These are phyloP conservation scores for Siniperca scherzeri DNA, from an alignment of 2,797 vertebrate genomes.

Conservation along the genomic window DNA sequence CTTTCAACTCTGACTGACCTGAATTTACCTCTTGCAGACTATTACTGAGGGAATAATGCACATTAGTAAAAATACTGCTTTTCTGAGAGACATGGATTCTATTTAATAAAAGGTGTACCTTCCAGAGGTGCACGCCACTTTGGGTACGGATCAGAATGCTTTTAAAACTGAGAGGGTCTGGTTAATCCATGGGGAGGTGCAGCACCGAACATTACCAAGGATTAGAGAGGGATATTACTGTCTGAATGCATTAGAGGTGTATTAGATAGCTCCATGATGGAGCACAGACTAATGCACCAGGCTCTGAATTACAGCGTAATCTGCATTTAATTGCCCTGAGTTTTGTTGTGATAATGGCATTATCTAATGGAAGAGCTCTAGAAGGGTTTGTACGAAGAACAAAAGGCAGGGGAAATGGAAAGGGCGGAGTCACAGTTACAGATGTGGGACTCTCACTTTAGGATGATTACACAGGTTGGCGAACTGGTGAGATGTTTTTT, in stretches of 20 bases:
- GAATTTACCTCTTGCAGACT: conserved; percentile 3
- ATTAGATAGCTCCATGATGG: conserved; percentile 80
- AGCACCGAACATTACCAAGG: conserved; percentile 77
- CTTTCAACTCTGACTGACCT: conserved; percentile 18
- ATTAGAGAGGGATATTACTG: conserved; percentile 82
- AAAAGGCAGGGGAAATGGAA: conserved; percentile 61
- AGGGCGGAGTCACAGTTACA: conserved; percentile 36
- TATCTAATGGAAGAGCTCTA: conserved; percentile 79
- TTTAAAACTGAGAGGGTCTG: conserved; percentile 79
- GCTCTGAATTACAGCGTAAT: conserved; percentile 79
- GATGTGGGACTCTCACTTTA: conserved; percentile 52
- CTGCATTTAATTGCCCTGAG: conserved; percentile 83
- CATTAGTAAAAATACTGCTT: conserved; percentile 31
- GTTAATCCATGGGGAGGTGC: conserved; percentile 79
- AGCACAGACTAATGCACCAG: conserved; percentile 80
- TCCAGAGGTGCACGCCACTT: conserved; percentile 61
- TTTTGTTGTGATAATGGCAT: conserved; percentile 82
- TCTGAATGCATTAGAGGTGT: conserved; percentile 84
- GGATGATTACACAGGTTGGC: conserved; percentile 41
- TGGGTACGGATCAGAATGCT: conserved; percentile 74
- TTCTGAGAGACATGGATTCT: conserved; percentile 37
- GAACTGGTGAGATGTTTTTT: conserved; percentile 28
- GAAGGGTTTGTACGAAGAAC: conserved; percentile 61
- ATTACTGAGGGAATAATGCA: conserved; percentile 24
- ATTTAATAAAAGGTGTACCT: conserved; percentile 61